Evolutionary conservation across 2,113 vertebrate species (phyloP).

Genomic region (Cranoglanis bouderius): DNA sequence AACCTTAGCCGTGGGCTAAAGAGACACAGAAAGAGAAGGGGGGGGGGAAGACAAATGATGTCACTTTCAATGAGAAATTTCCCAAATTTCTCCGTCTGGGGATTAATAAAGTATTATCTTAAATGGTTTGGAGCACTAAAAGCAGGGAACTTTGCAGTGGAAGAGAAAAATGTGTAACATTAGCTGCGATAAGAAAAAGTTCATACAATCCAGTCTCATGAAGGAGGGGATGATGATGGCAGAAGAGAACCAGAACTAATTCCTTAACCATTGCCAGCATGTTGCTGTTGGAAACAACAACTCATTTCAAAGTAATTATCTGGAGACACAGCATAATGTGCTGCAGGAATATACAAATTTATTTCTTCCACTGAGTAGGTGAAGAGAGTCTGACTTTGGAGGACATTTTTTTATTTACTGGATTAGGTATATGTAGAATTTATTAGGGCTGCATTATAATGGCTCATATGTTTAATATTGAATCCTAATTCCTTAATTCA

Average conservation of each 20-base stretch:
- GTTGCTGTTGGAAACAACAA: not conserved
- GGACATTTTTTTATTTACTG: not conserved
- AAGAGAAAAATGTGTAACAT: not conserved
- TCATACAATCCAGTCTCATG: not conserved
- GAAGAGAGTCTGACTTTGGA: not conserved
- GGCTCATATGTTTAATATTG: not conserved
- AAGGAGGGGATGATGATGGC: not conserved
- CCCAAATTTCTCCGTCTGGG: too few species aligned
- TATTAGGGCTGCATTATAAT: not conserved
- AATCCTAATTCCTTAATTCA: not conserved
- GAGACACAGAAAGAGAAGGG: slow-evolving; percentile 23
- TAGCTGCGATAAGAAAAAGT: not conserved
- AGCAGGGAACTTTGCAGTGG: not conserved
- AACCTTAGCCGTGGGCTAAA: slow-evolving; percentile 83
- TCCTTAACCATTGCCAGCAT: not conserved
- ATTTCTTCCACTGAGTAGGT: not conserved
- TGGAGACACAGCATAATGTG: not conserved
- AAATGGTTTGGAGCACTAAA: not conserved
- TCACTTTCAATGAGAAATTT: not conserved
- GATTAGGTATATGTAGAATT: not conserved
- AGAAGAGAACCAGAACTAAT: not conserved
- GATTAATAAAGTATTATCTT: too few species aligned
- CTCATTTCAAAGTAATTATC: not conserved
- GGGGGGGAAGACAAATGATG: not conserved
- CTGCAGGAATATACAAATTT: not conserved